Base-by-base conservation (phyloP, 1,140 invertebrate species). In the Mercenaria mercenaria region DNA sequence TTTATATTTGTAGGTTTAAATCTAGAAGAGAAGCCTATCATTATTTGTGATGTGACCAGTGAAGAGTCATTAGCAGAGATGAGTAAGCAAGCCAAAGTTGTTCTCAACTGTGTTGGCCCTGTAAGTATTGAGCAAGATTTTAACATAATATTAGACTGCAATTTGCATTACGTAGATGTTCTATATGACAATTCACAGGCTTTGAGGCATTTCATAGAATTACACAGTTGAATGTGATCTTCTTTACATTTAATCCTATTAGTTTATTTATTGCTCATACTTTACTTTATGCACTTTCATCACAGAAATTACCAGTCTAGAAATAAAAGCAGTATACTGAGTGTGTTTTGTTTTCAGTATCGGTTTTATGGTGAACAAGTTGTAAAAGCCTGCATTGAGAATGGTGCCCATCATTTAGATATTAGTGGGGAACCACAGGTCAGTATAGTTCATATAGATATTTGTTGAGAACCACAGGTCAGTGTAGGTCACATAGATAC, bases 61-160 rank as follows among this genome's bases (percentile, higher is more conserved):
- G 96, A 97, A 87, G 95, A 97, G 10, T 98, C 98, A 0, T 94
- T 99, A 6, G 94, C 96, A 34, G 96, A 97, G 69, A 99, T 99
- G 98, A 97, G 98, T 82, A 94, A 96, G 77, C 96, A 97, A 93
- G 97, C 97, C 3, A 97, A 97, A 93, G 96, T 99, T 2, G 91
- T 99, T 20, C 96, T 99, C 0, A 99, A 99, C 95, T 98, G 98
- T 96, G 98, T 98, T 90, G 99, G 98, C 0, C 98, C 98, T 56
- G 96, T 96, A 93, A 95, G 95, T 95, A 20, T 8, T 47, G 43
- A 47, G 43, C 43, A 47, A 47, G 15, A 47, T 47, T 47, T 47
- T 47, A 47, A 47, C 43, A 8, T 8, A 8, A 8, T 47, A 47
- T 47, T 47, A n/a, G n/a, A n/a, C n/a, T n/a, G n/a, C n/a, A n/a